phyloP scores from a whole-genome alignment of 2,888 invertebrate genomes.

The Drosophila antonietae region DNA sequence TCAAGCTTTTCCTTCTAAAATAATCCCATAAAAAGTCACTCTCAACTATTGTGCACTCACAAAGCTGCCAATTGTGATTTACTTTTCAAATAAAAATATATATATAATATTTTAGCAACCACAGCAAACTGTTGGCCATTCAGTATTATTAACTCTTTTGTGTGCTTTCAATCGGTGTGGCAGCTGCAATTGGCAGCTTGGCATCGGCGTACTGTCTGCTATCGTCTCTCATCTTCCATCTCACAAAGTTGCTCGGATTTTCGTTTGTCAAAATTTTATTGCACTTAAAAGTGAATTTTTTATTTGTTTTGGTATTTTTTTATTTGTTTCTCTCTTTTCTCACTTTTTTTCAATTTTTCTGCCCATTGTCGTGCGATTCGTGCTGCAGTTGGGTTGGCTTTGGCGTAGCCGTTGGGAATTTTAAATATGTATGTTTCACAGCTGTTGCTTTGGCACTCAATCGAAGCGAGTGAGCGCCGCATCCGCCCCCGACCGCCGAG shows the following conservation, averaged over 20 bases:
- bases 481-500: constrained; percentile 8
- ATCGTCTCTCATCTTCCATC: not conserved
- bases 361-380: constrained; percentile 44
- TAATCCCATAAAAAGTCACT: not conserved
- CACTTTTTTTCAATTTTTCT: constrained; percentile 18
- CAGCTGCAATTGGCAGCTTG: constrained; percentile 18
- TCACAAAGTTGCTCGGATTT: constrained; percentile 42
- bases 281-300: constrained; percentile 44
- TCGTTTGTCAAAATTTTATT: constrained; percentile 64
- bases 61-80: not conserved
- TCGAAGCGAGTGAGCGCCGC: constrained; percentile 31
- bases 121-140: not conserved
- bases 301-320: constrained; percentile 11
- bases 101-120: not conserved
- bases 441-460: constrained; percentile 49
- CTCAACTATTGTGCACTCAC: not conserved
- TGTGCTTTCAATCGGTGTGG: constrained; percentile 19
- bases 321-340: not conserved
- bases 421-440: constrained; percentile 63
- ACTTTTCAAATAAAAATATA: not conserved
- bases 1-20: too few relatives aligned
- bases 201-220: not conserved
- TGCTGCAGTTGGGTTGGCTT: constrained; percentile 17
- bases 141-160: constrained; percentile 33
- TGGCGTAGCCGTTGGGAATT: constrained; percentile 52